A percentile compares a stretch with the other conserved stretches of the same genome.
Conservation (phyloP, 35 echinoderm and acorn worm genomes). For the Antedon bifida region DNA sequence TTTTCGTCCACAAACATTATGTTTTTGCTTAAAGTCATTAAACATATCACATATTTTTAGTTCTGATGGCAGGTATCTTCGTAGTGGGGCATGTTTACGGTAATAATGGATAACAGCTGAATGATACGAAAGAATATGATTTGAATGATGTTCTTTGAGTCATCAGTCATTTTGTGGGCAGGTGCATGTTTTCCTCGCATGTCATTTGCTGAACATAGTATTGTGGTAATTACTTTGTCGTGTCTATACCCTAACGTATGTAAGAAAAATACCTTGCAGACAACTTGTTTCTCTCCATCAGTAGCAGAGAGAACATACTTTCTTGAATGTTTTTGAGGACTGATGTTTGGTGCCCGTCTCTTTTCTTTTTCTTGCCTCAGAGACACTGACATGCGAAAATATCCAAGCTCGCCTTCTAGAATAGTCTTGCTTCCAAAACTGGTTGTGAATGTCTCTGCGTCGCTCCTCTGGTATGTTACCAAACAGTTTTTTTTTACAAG, state of each 20-base stretch:
- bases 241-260: not conserved
- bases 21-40: conserved; percentile 14
- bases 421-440: conserved; percentile 12
- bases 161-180: not conserved
- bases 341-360: no score
- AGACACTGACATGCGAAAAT: not conserved
- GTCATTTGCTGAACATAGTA: not conserved
- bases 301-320: not conserved
- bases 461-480: not conserved
- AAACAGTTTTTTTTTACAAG: not conserved
- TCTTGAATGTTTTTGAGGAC: no score
- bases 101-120: not conserved
- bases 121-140: conserved; percentile 11
- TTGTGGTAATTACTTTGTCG: not conserved
- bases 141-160: not conserved
- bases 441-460: not conserved
- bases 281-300: not conserved
- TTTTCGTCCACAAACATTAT: conserved; percentile 8
- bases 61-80: conserved; percentile 17
- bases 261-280: conserved; percentile 4
- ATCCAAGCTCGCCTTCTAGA: not conserved
- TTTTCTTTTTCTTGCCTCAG: no score
- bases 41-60: conserved; percentile 1
- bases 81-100: conserved; percentile 3
- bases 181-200: not conserved